Conservation (phyloP, 2,113 vertebrate genomes). For the Otocyon megalotis region DNA sequence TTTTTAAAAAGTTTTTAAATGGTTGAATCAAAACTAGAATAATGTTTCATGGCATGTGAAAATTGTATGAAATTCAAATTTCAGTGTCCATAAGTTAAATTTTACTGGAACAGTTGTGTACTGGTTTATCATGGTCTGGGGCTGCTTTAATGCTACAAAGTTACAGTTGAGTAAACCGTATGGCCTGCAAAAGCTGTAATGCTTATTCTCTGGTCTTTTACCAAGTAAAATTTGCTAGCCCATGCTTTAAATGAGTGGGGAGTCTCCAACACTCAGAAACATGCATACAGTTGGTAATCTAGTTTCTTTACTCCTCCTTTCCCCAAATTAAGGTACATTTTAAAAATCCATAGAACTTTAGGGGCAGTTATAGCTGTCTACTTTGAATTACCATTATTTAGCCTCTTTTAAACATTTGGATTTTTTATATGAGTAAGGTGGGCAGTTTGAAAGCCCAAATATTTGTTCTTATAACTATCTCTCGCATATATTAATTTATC, state of each 20-base stretch:
- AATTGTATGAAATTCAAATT: conserved; percentile 52
- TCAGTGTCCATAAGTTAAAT: background rate
- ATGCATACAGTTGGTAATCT: background rate
- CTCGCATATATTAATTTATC: conserved; percentile 31
- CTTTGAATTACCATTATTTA: conserved; percentile 35
- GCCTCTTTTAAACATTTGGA: background rate
- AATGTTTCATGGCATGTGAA: background rate
- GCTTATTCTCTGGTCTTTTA: conserved; percentile 15
- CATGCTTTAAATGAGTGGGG: conserved; percentile 3
- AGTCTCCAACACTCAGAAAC: background rate
- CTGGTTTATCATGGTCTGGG: background rate
- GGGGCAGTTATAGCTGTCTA: background rate
- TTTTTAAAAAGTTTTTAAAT: background rate
- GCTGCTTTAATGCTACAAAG: conserved; percentile 34
- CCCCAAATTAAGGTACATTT: background rate
- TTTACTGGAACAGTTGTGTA: conserved; percentile 36
- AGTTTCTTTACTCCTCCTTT: background rate
- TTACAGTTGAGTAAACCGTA: background rate
- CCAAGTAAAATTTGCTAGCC: background rate
- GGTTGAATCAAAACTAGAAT: background rate
- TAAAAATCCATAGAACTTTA: background rate
- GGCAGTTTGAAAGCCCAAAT: conserved; percentile 45
- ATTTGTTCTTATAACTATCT: conserved; percentile 29
- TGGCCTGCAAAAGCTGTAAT: background rate
- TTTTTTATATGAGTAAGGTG: conserved; percentile 58